Conservation (phyloP, 2,888 invertebrate genomes). For the Volucella zonaria region DNA sequence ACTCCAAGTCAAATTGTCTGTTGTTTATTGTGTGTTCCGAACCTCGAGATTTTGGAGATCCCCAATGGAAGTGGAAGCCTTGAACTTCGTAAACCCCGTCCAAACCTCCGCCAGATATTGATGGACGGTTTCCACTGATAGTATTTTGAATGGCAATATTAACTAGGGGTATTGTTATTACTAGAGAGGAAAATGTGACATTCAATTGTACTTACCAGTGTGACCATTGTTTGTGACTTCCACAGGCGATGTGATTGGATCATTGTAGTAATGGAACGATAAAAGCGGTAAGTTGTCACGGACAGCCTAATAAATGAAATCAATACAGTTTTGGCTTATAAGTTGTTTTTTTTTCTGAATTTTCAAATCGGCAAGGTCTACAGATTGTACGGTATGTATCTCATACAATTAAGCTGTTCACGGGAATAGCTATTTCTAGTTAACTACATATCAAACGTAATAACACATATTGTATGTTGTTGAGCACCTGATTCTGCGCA, state of each 20-base stretch:
- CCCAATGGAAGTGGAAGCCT: constrained; percentile 87
- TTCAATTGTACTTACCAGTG: constrained; percentile 81
- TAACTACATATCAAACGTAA: no score
- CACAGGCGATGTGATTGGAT: constrained; percentile 85
- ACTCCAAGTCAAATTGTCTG: constrained; percentile 85
- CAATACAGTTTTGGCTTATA: neutral
- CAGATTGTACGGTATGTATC: no score
- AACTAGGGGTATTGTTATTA: neutral
- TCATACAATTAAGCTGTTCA: no score
- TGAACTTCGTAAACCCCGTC: constrained; percentile 76
- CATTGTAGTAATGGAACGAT: constrained; percentile 87
- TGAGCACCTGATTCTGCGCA: no score
- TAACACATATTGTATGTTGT: no score
- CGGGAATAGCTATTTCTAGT: no score
- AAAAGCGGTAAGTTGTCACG: constrained; percentile 83
- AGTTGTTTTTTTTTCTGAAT: neutral
- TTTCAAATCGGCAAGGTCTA: no score
- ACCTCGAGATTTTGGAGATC: constrained; percentile 86
- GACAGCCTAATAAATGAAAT: constrained; percentile 60
- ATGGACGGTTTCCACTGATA: constrained; percentile 1
- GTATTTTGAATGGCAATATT: neutral
- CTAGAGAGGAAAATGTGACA: neutral
- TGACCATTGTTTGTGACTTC: constrained; percentile 88
- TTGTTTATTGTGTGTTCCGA: constrained; percentile 82
- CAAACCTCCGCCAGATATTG: constrained; percentile 24